A percentile compares a stretch with the other conserved stretches of the same genome.
These are phyloP conservation scores for Tridacna gigas DNA, from an alignment of 2,888 invertebrate species.

Conservation along the genomic window DNA sequence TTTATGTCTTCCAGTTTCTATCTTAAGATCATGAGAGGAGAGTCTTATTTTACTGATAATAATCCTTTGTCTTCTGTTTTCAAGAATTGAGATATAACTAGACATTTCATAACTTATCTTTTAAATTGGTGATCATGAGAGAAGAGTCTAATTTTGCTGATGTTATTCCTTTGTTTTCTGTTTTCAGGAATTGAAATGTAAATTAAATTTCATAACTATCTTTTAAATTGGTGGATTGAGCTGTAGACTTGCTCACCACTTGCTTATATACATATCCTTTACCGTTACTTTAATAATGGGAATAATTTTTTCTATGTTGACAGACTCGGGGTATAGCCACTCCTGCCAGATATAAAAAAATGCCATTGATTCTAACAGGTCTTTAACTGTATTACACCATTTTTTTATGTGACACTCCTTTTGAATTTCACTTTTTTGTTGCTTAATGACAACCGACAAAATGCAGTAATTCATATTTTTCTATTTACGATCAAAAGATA, in stretches of 20 bases:
- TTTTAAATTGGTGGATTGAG: neutral
- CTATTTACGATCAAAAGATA: neutral
- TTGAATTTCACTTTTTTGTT: slow-evolving; percentile 8
- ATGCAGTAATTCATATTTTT: neutral
- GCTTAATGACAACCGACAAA: neutral
- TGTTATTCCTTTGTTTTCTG: no score
- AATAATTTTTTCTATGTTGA: slow-evolving; percentile 1
- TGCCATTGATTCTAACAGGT: neutral
- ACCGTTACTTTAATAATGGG: slow-evolving; percentile 14
- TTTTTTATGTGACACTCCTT: neutral
- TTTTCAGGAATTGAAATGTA: no score
- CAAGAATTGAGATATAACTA: no score
- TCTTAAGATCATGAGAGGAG: neutral
- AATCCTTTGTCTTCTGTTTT: neutral
- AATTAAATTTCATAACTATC: no score
- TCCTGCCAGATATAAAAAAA: slow-evolving; percentile 23
- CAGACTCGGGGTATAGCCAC: slow-evolving; percentile 30
- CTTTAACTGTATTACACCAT: neutral
- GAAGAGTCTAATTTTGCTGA: no score
- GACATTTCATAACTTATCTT: no score
- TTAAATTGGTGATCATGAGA: no score
- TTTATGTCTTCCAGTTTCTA: neutral
- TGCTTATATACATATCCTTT: slow-evolving; percentile 18
- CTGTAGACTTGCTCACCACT: slow-evolving; percentile 2
- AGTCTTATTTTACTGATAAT: neutral